phyloP scores from a whole-genome alignment of 1,140 invertebrate species.

The Gonatopus flavifemur region DNA sequence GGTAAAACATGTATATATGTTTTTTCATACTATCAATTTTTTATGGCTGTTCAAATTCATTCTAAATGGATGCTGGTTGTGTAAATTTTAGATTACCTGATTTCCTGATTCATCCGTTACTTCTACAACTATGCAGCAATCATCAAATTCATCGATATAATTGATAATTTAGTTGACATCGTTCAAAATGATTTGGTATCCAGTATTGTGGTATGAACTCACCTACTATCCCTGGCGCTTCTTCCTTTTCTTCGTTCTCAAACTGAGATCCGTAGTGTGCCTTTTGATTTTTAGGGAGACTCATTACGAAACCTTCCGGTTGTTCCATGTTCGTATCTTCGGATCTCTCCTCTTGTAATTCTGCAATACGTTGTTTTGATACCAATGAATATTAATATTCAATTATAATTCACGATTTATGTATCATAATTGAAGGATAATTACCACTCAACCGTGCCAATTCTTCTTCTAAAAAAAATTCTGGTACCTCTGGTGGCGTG shows the following conservation, averaged over 20 bases:
- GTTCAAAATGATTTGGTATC: not conserved
- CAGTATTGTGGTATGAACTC: too few species aligned
- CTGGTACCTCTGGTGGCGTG: slow-evolving; percentile 78
- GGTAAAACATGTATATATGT: too few species aligned
- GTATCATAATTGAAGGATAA: not conserved
- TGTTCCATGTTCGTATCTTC: slow-evolving; percentile 35
- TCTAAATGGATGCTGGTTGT: too few species aligned
- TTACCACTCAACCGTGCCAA: slow-evolving; percentile 46
- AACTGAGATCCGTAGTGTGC: slow-evolving; percentile 77
- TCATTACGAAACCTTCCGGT: slow-evolving; percentile 67
- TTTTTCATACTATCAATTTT: too few species aligned
- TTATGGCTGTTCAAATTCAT: too few species aligned
- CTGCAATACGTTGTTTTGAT: not conserved
- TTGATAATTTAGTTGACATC: slow-evolving; percentile 2
- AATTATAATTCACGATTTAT: slow-evolving; percentile 2
- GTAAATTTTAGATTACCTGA: slow-evolving; percentile 39
- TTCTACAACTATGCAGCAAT: slow-evolving; percentile 48
- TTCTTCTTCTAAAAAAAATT: slow-evolving; percentile 60
- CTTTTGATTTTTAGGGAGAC: slow-evolving; percentile 71
- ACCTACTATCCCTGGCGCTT: slow-evolving; percentile 60
- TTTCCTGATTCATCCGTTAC: slow-evolving; percentile 45
- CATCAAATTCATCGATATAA: slow-evolving; percentile 24
- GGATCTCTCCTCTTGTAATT: slow-evolving; percentile 7
- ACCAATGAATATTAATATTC: slow-evolving; percentile 6
- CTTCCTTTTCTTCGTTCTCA: slow-evolving; percentile 33